These are phyloP conservation scores for Stomorhina lunata DNA, from an alignment of 2,888 invertebrate genomes.

Conservation along the genomic window DNA sequence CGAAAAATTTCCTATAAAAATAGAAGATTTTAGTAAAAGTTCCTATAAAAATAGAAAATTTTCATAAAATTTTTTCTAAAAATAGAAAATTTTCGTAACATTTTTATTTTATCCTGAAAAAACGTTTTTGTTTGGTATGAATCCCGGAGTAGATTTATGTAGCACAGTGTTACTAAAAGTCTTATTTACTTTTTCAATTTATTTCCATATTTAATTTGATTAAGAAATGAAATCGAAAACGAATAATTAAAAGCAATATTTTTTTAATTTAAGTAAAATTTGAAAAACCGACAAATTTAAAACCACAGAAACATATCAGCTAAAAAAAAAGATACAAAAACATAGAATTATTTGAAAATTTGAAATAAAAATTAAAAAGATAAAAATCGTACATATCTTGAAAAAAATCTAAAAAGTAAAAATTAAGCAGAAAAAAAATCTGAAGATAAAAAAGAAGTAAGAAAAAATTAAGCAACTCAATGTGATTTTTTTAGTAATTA, in stretches of 20 bases:
- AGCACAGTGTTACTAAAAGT: too few species aligned
- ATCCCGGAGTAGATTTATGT: too few species aligned
- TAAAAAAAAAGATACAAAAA: constrained; percentile 52
- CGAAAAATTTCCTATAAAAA: too few species aligned
- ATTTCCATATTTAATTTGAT: background rate
- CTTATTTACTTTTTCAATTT: background rate
- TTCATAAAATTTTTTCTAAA: too few species aligned
- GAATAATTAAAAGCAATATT: constrained; percentile 59
- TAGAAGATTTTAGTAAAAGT: too few species aligned
- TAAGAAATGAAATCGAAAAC: constrained; percentile 28
- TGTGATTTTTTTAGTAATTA: constrained; percentile 77
- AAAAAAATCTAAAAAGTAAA: constrained; percentile 27
- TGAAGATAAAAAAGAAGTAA: constrained; percentile 22
- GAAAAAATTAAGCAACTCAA: constrained; percentile 76
- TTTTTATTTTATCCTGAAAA: too few species aligned
- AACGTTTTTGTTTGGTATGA: too few species aligned
- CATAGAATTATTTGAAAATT: constrained; percentile 2
- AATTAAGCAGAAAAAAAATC: background rate
- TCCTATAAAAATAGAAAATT: too few species aligned
- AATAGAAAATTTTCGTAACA: too few species aligned
- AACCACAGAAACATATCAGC: constrained; percentile 55
- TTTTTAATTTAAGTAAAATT: constrained; percentile 29
- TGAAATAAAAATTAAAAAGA: constrained; percentile 23
- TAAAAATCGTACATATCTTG: constrained; percentile 2
- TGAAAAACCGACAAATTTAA: constrained; percentile 22